Conservation (phyloP, 1,140 invertebrate species). For the Chironomus tepperi region DNA sequence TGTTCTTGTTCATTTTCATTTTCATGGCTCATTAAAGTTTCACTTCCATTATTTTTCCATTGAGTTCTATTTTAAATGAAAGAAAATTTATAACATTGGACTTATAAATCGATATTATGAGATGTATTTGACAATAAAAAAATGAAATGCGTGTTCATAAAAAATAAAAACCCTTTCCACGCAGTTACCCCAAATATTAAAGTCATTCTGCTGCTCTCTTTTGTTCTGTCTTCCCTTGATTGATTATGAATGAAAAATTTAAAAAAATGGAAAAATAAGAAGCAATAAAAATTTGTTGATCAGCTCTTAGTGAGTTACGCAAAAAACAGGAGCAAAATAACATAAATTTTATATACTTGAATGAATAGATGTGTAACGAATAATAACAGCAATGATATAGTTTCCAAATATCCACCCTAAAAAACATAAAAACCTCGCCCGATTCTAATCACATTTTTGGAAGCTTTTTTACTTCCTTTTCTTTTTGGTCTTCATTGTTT, state of each 20-base stretch:
- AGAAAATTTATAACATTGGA: not conserved
- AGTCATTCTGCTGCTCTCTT: too few relatives aligned
- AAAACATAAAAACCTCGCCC: too few relatives aligned
- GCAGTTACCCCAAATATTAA: not conserved
- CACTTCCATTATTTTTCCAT: too few relatives aligned
- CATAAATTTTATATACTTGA: too few relatives aligned
- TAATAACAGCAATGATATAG: too few relatives aligned
- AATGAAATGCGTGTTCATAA: conserved; percentile 3
- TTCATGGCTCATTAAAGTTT: too few relatives aligned
- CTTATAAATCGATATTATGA: conserved; percentile 15
- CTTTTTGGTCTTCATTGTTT: too few relatives aligned
- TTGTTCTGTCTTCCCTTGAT: not conserved
- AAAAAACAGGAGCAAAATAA: not conserved
- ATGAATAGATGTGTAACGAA: too few relatives aligned
- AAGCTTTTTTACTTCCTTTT: too few relatives aligned
- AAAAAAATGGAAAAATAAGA: not conserved
- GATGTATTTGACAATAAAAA: conserved; percentile 2
- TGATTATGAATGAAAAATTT: not conserved
- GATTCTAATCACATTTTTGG: too few relatives aligned
- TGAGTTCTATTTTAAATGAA: not conserved
- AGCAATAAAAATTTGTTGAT: conserved; percentile 6
- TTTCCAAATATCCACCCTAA: too few relatives aligned
- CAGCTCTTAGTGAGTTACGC: not conserved
- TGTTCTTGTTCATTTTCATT: too few relatives aligned
- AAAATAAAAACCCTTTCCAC: not conserved